Conservation (phyloP, 37 sponge, comb jelly and placozoan genomes). For the Petrosia ficiformis region DNA sequence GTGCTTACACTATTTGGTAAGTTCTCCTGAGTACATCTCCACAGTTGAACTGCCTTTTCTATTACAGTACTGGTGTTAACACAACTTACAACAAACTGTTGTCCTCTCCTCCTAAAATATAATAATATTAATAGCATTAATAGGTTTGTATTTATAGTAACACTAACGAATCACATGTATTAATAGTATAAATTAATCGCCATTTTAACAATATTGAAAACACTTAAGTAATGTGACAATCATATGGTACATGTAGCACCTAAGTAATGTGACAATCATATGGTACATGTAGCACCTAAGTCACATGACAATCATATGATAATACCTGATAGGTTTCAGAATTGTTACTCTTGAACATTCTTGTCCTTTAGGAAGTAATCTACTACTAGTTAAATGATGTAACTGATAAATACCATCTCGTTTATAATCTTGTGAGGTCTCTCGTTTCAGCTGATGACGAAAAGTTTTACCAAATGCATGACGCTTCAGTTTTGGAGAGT, state of each 20-base stretch:
- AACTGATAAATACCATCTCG: slow-evolving; percentile 32
- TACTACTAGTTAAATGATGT: slow-evolving; percentile 16
- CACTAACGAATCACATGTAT: too few relatives aligned
- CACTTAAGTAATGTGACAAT: not conserved
- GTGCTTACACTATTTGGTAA: not conserved
- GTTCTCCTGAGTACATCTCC: slow-evolving; percentile 6
- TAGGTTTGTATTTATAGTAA: too few relatives aligned
- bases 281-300: not conserved
- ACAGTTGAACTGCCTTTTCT: slow-evolving; percentile 24
- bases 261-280: not conserved
- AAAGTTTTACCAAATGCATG: slow-evolving; percentile 1
- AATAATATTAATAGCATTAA: not conserved
- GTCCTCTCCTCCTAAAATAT: not conserved
- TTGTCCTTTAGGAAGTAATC: not conserved
- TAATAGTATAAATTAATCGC: not conserved
- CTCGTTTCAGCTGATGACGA: not conserved
- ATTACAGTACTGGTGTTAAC: slow-evolving; percentile 19
- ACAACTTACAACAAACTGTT: slow-evolving; percentile 17
- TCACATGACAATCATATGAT: not conserved
- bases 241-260: not conserved
- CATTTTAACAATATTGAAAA: not conserved
- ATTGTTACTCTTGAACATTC: not conserved
- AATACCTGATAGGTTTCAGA: not conserved
- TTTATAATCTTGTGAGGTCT: slow-evolving; percentile 5
- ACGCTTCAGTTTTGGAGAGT: not conserved